A percentile compares a stretch with the other conserved stretches of the same genome.
Evolutionary conservation across 2,888 invertebrate genomes (phyloP).

Genomic region (Parascotia fuliginaria): DNA sequence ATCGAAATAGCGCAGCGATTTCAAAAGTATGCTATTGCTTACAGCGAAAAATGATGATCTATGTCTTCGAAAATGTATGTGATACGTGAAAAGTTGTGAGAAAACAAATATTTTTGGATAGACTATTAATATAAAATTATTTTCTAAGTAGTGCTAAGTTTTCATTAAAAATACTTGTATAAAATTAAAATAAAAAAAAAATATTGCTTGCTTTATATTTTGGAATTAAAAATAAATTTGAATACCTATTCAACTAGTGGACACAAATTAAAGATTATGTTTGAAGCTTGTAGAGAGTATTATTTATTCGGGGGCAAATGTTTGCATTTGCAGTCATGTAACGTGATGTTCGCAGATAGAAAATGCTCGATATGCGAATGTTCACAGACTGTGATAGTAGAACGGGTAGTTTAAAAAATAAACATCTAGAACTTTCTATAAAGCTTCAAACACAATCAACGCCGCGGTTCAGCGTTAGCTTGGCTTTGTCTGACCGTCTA

Average conservation of each 20-base stretch:
- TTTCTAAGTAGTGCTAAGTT: slow-evolving; percentile 37
- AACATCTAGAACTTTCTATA: no score
- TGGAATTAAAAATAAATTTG: slow-evolving; percentile 2
- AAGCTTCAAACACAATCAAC: slow-evolving; percentile 4
- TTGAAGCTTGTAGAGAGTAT: background rate
- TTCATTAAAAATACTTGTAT: slow-evolving; percentile 3
- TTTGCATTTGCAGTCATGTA: no score
- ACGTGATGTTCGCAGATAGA: no score
- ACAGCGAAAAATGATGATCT: background rate
- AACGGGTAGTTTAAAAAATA: no score
- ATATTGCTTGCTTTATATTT: background rate
- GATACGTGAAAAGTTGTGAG: slow-evolving; percentile 32
- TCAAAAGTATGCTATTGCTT: background rate
- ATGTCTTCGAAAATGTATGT: slow-evolving; percentile 20
- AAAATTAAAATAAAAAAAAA: background rate
- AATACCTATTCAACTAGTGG: slow-evolving; percentile 31
- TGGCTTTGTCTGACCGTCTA: slow-evolving; percentile 24
- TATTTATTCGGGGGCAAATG: no score
- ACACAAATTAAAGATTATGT: slow-evolving; percentile 17
- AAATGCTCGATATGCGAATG: no score
- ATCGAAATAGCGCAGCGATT: no score
- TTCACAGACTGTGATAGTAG: no score
- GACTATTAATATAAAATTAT: slow-evolving; percentile 21
- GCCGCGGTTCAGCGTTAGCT: slow-evolving; percentile 17
- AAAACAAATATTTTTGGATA: slow-evolving; percentile 36